phyloP scores from a whole-genome alignment of 2,888 invertebrate species.

The Aspidapion aeneum region DNA sequence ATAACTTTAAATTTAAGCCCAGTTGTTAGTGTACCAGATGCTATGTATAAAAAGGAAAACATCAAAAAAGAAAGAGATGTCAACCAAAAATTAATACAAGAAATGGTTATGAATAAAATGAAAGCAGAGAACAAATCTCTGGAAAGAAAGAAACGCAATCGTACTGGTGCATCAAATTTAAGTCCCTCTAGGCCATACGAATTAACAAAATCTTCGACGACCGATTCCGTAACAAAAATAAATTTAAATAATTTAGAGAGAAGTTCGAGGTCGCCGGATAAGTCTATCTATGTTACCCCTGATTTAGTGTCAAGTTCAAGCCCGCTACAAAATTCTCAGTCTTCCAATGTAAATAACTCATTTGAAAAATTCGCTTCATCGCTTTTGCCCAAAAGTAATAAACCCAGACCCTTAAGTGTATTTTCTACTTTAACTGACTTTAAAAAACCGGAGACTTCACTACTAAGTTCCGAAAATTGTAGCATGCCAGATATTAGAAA shows the following conservation, averaged over 20 bases:
- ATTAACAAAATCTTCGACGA: slow-evolving; percentile 42
- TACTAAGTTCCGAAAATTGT: slow-evolving; percentile 44
- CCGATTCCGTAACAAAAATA: slow-evolving; percentile 34
- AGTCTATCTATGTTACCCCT: slow-evolving; percentile 35
- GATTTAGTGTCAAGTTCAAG: slow-evolving; percentile 40
- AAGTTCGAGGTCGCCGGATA: slow-evolving; percentile 25
- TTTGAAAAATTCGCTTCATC: slow-evolving; percentile 27
- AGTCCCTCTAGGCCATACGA: slow-evolving; percentile 37
- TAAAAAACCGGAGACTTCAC: slow-evolving; percentile 28
- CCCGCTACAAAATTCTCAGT: slow-evolving; percentile 37
- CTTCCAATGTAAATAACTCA: slow-evolving; percentile 23
- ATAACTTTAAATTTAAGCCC: slow-evolving; percentile 31
- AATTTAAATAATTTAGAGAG: slow-evolving; percentile 26
- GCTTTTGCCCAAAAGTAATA: slow-evolving; percentile 27
- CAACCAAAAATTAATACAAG: slow-evolving; percentile 79
- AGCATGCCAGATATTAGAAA: slow-evolving; percentile 46
- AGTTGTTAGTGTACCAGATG: slow-evolving; percentile 33
- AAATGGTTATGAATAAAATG: slow-evolving; percentile 78
- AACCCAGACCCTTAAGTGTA: slow-evolving; percentile 34
- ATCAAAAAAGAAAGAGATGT: slow-evolving; percentile 75
- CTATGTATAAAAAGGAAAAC: slow-evolving; percentile 55
- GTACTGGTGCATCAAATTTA: slow-evolving; percentile 44
- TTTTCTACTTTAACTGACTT: slow-evolving; percentile 32
- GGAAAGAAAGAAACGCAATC: slow-evolving; percentile 56
- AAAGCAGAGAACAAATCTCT: slow-evolving; percentile 63